phyloP scores from a whole-genome alignment of 2,888 invertebrate genomes.

The Erynnis tages region DNA sequence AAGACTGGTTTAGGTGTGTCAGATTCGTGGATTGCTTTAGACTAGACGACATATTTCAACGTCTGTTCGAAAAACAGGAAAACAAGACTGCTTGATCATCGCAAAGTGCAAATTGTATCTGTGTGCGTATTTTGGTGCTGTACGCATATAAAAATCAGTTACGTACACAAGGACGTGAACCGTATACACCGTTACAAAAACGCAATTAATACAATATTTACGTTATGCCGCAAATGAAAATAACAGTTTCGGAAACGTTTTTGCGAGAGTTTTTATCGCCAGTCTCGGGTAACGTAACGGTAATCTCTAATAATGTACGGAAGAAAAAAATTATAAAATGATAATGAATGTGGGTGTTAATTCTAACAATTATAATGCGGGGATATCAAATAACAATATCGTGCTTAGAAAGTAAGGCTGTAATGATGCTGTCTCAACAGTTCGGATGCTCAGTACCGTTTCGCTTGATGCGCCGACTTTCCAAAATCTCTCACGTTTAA shows the following conservation, averaged over 20 bases:
- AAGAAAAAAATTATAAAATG: conserved; percentile 10
- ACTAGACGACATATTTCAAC: too few relatives aligned
- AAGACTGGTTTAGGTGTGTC: too few relatives aligned
- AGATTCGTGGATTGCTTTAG: too few relatives aligned
- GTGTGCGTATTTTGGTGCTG: background rate
- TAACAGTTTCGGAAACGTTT: conserved; percentile 28
- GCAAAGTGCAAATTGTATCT: too few relatives aligned
- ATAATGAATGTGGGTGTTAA: conserved; percentile 24
- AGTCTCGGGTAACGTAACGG: conserved; percentile 20
- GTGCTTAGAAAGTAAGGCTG: conserved; percentile 50
- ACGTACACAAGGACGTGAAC: conserved; percentile 8
- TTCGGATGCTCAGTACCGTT: conserved; percentile 57
- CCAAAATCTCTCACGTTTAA: conserved; percentile 60
- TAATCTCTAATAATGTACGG: conserved; percentile 18
- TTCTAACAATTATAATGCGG: conserved; percentile 37
- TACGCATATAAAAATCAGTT: conserved; percentile 4
- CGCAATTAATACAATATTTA: conserved; percentile 22
- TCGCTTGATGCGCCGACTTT: conserved; percentile 68
- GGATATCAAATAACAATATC: conserved; percentile 39
- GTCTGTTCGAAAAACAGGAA: too few relatives aligned
- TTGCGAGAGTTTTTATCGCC: conserved; percentile 14
- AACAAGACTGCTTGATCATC: too few relatives aligned
- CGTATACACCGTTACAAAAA: conserved; percentile 14
- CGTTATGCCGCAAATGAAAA: conserved; percentile 25
- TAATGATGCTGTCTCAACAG: conserved; percentile 31